A percentile compares a stretch with the other conserved stretches of the same genome.
Conservation (phyloP, 1,140 invertebrate species). For the Drosophila mayri region DNA sequence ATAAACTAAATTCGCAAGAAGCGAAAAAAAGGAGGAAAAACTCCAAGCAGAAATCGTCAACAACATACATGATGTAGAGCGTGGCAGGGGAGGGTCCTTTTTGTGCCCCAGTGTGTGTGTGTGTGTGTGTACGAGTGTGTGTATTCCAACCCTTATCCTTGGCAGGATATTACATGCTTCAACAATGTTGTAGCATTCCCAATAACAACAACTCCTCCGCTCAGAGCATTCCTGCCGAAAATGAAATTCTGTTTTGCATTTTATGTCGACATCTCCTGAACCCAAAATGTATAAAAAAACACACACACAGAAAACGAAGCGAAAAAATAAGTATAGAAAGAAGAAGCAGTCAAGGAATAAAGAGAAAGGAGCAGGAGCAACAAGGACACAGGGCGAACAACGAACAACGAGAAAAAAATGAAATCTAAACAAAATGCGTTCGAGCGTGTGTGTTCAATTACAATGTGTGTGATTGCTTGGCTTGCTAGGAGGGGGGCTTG, state of each 20-base stretch:
- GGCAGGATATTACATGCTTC: conserved; percentile 83
- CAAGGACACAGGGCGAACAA: conserved; percentile 30
- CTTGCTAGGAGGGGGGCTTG: conserved; percentile 25
- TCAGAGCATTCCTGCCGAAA: conserved; percentile 79
- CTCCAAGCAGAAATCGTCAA: conserved; percentile 79
- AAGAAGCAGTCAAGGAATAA: conserved; percentile 47
- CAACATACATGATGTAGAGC: conserved; percentile 61
- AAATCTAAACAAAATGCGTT: conserved; percentile 84
- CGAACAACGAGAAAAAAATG: conserved; percentile 58
- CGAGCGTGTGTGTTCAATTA: conserved; percentile 84
- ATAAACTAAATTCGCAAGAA: conserved; percentile 82
- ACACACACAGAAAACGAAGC: conserved; percentile 12
- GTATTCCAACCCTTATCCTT: conserved; percentile 80
- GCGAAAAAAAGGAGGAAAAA: conserved; percentile 39
- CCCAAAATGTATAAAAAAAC: conserved; percentile 67
- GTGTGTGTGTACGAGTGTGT: conserved; percentile 37
- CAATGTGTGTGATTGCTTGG: conserved; percentile 84
- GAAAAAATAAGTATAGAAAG: conserved; percentile 28
- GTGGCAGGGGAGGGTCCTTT: conserved; percentile 41
- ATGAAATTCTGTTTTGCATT: conserved; percentile 84
- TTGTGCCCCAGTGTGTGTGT: conserved; percentile 18
- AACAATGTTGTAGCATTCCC: conserved; percentile 83
- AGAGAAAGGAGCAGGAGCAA: conserved; percentile 51
- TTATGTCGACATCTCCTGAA: conserved; percentile 82
- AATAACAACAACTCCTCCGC: conserved; percentile 67